These are phyloP conservation scores for Eupithecia insigniata DNA, from an alignment of 2,888 invertebrate species.

Conservation along the genomic window DNA sequence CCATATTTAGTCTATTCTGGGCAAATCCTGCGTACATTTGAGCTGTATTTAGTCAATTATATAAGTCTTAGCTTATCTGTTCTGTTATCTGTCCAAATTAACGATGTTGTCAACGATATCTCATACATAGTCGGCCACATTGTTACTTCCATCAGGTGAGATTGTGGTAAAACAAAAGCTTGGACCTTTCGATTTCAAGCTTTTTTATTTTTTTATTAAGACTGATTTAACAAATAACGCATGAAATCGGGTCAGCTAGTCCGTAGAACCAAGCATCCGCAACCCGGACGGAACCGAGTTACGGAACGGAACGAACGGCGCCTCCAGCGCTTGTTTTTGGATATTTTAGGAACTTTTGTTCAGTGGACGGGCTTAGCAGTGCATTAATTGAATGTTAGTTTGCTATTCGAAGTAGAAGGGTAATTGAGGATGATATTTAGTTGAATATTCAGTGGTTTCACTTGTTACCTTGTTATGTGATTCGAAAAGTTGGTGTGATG, in stretches of 20 bases:
- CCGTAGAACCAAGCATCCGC: slow-evolving; percentile 25
- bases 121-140: no score
- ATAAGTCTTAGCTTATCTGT: no score
- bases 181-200: no score
- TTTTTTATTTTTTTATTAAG: no score
- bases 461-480: slow-evolving; percentile 1
- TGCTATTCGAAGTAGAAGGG: slow-evolving; percentile 14
- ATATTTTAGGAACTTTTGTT: slow-evolving; percentile 47
- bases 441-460: not conserved
- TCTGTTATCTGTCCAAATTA: no score
- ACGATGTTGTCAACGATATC: no score
- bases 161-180: no score
- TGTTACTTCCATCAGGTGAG: no score
- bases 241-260: slow-evolving; percentile 1
- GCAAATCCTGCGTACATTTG: no score
- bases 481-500: slow-evolving; percentile 6
- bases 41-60: no score
- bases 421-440: not conserved
- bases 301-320: slow-evolving; percentile 43
- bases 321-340: slow-evolving; percentile 56
- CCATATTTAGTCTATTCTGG: no score
- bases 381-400: slow-evolving; percentile 41
- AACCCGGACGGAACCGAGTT: slow-evolving; percentile 49
- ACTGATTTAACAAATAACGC: no score
- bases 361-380: slow-evolving; percentile 34